These are phyloP conservation scores for Hirundichthys speculiger DNA, from an alignment of 2,113 vertebrate genomes.

Conservation along the genomic window DNA sequence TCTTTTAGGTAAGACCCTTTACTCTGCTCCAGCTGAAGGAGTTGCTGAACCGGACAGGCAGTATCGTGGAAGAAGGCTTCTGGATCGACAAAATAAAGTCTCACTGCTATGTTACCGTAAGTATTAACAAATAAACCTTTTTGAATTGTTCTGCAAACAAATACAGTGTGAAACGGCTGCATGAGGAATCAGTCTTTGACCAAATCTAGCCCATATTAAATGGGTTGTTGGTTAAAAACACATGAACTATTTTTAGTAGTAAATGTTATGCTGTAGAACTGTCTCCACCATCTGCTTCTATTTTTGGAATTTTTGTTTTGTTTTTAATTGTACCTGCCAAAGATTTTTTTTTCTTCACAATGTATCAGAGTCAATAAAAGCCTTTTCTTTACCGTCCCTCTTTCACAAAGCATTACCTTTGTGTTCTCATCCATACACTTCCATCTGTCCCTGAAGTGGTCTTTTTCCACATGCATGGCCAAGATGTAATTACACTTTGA, in stretches of 20 bases:
- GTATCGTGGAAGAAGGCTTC: slow-evolving; percentile 88
- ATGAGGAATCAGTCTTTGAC: not conserved
- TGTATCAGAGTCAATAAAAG: too few species aligned
- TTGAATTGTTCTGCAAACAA: not conserved
- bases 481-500: not conserved
- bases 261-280: too few species aligned
- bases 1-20: slow-evolving; percentile 88
- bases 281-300: too few species aligned
- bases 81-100: slow-evolving; percentile 97
- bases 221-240: too few species aligned
- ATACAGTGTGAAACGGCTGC: not conserved
- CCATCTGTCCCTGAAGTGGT: not conserved
- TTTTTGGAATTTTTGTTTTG: too few species aligned
- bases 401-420: too few species aligned
- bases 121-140: not conserved
- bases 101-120: slow-evolving; percentile 91
- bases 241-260: too few species aligned
- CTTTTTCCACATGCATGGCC: not conserved
- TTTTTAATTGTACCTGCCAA: too few species aligned
- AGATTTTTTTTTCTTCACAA: too few species aligned
- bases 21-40: slow-evolving; percentile 91
- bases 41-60: slow-evolving; percentile 87
- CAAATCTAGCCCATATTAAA: not conserved
- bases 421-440: too few species aligned
- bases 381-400: too few species aligned